These are phyloP conservation scores for Emmelina monodactyla DNA, from an alignment of 2,888 invertebrate genomes.

Conservation along the genomic window DNA sequence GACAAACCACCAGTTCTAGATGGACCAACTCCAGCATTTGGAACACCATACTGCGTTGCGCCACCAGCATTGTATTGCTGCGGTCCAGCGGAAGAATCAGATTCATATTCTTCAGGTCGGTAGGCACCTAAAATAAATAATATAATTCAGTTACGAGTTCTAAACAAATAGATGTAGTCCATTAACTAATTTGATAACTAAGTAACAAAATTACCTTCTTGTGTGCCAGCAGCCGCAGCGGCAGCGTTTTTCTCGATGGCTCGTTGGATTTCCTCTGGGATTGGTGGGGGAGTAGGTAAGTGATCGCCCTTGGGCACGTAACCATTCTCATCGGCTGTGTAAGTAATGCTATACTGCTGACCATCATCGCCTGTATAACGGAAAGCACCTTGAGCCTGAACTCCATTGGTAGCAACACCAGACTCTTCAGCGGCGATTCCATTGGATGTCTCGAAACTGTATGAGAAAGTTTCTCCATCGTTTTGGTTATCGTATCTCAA, in stretches of 20 bases:
- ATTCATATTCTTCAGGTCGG: constrained; percentile 40
- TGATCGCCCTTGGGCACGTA: constrained; percentile 49
- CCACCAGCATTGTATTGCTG: constrained; percentile 21
- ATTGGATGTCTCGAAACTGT: constrained; percentile 53
- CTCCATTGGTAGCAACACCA: constrained; percentile 50
- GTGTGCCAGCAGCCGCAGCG: constrained; percentile 52
- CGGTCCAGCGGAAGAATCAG: constrained; percentile 13
- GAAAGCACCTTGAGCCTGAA: constrained; percentile 47
- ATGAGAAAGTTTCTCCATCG: constrained; percentile 45
- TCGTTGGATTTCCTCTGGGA: constrained; percentile 50
- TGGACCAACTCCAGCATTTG: too few species aligned
- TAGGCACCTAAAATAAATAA: constrained; percentile 40
- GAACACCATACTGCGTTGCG: background rate
- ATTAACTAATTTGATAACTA: background rate
- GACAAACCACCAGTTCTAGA: too few species aligned
- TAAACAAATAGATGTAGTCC: background rate
- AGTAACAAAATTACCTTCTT: constrained; percentile 37
- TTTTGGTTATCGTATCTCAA: constrained; percentile 45
- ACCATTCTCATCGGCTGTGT: constrained; percentile 57
- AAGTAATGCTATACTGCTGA: constrained; percentile 40
- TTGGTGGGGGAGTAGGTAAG: constrained; percentile 51
- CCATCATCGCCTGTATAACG: constrained; percentile 56
- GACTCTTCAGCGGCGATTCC: constrained; percentile 54
- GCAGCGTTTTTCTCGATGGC: constrained; percentile 49
- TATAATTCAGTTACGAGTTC: background rate